Evolutionary conservation across 2,113 vertebrate genomes (phyloP).

Genomic region (Gambusia affinis): DNA sequence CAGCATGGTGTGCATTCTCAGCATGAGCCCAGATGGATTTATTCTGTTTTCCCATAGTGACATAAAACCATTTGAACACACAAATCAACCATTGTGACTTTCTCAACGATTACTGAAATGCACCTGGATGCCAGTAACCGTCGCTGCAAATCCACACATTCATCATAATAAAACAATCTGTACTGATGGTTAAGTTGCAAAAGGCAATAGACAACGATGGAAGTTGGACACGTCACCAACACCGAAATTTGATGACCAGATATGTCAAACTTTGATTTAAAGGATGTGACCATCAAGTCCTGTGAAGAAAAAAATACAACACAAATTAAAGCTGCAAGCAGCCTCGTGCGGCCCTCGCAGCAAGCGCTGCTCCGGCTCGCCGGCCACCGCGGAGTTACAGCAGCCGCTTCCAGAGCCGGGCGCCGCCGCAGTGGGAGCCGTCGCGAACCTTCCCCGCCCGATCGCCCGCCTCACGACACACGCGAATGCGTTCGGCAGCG

Average conservation of each 20-base stretch:
- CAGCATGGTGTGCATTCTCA: background rate
- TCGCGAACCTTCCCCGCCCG: no score
- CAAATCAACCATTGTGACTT: background rate
- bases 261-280: background rate
- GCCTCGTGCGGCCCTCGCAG: no score
- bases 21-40: background rate
- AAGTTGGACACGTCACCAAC: background rate
- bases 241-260: background rate
- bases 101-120: background rate
- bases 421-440: no score
- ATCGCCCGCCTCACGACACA: no score
- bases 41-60: background rate
- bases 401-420: no score
- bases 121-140: no score
- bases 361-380: no score
- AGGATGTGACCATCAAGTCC: background rate
- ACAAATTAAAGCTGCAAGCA: no score
- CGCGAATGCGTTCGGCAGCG: no score
- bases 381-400: no score
- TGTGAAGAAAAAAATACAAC: background rate
- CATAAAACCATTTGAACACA: background rate
- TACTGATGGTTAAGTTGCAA: background rate
- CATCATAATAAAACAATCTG: background rate
- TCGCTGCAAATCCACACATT: background rate
- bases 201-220: no score